Conservation (phyloP, 2,797 vertebrate species). For the Geotria australis region DNA sequence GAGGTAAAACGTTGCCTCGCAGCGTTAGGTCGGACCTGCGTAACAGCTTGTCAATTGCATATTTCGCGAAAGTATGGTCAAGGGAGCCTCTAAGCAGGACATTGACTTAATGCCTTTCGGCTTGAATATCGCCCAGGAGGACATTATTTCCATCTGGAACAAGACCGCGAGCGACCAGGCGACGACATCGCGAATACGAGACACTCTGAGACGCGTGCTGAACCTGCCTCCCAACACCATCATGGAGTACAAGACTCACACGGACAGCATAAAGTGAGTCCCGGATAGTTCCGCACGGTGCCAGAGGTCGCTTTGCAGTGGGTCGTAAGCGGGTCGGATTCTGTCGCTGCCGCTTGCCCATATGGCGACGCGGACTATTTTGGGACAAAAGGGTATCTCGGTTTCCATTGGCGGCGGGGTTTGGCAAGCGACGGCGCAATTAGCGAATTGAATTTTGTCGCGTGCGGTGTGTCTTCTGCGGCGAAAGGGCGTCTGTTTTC, state of each 20-base stretch:
- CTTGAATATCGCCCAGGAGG: conserved; percentile 12
- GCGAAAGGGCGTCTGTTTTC: too few species aligned
- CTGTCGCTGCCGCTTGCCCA: neutral
- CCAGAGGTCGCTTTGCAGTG: neutral
- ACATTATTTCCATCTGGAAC: conserved; percentile 42
- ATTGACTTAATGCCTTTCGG: too few species aligned
- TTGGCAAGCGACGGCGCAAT: too few species aligned
- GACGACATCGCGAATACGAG: conserved; percentile 29
- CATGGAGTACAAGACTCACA: conserved; percentile 43
- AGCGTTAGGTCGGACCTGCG: too few species aligned
- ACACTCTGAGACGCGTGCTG: conserved; percentile 28
- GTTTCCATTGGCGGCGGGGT: too few species aligned
- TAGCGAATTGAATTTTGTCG: too few species aligned
- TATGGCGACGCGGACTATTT: neutral
- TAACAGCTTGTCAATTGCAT: too few species aligned
- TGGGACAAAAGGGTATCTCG: neutral
- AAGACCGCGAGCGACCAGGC: conserved; percentile 37
- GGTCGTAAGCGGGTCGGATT: conserved; percentile 8
- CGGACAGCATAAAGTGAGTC: conserved; percentile 42
- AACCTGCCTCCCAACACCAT: conserved; percentile 42
- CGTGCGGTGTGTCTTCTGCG: too few species aligned
- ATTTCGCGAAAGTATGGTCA: too few species aligned
- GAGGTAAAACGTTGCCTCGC: too few species aligned
- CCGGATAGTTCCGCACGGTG: neutral
- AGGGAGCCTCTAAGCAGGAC: too few species aligned